Conservation (phyloP, 2,113 vertebrate genomes). For the Fregata magnificens region DNA sequence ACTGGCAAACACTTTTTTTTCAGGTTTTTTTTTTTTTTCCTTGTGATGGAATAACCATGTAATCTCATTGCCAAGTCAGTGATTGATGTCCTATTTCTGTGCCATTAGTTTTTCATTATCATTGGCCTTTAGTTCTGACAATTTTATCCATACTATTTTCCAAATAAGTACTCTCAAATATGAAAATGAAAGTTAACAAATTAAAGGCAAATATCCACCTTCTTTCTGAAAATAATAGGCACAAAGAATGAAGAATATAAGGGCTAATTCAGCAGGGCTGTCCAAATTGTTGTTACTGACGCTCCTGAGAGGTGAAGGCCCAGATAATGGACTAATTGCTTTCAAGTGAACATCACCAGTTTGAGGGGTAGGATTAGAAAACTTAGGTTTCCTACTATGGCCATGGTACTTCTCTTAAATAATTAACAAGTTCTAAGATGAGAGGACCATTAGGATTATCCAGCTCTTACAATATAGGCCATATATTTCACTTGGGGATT, state of each 20-base stretch:
- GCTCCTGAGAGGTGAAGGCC: neutral
- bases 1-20: neutral
- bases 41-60: neutral
- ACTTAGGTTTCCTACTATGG: neutral
- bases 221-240: neutral
- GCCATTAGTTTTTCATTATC: conserved; percentile 2
- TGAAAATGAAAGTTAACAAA: neutral
- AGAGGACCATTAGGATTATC: conserved; percentile 13
- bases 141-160: neutral
- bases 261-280: neutral
- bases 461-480: neutral
- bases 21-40: neutral
- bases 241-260: neutral
- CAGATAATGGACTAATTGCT: conserved; percentile 34
- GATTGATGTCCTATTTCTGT: neutral
- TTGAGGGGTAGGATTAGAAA: neutral
- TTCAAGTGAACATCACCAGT: neutral
- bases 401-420: neutral
- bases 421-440: conserved; percentile 9
- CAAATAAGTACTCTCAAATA: neutral
- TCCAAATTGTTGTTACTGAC: neutral
- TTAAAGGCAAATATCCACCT: neutral
- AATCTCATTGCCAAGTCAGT: neutral
- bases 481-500: neutral
- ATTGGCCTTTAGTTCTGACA: neutral